Evolutionary conservation across 2,888 invertebrate genomes (phyloP).

Genomic region (Disparrhopalites patrizii): DNA sequence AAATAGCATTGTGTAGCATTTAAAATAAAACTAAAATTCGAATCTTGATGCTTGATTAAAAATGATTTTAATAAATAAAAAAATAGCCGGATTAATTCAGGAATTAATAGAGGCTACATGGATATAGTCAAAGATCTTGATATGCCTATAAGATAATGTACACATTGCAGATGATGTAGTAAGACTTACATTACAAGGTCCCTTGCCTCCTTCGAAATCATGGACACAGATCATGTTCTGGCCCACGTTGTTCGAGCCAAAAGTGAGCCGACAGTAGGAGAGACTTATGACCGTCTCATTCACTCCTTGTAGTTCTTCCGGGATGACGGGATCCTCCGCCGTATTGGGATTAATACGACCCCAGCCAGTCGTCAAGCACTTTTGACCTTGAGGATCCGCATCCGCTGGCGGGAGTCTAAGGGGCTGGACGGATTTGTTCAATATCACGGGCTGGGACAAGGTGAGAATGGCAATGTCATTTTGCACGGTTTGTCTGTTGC

Average conservation of each 20-base stretch:
- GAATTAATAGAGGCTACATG: no score
- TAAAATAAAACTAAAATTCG: background rate
- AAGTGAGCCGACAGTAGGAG: background rate
- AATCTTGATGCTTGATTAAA: no score
- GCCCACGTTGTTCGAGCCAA: background rate
- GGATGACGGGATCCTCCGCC: slow-evolving; percentile 10
- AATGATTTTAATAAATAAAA: background rate
- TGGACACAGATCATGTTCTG: slow-evolving; percentile 24
- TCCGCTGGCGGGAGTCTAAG: slow-evolving; percentile 20
- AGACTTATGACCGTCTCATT: slow-evolving; percentile 11
- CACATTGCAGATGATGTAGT: background rate
- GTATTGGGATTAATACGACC: slow-evolving; percentile 23
- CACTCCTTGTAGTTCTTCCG: slow-evolving; percentile 26
- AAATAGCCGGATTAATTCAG: background rate
- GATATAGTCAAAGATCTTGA: no score
- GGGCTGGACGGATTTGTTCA: slow-evolving; percentile 27
- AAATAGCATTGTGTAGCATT: background rate
- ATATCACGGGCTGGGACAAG: slow-evolving; percentile 16
- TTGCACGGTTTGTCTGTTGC: slow-evolving; percentile 1
- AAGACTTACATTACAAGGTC: slow-evolving; percentile 25
- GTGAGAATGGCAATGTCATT: slow-evolving; percentile 23
- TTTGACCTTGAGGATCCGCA: slow-evolving; percentile 16
- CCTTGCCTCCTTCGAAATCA: background rate
- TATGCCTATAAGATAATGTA: background rate
- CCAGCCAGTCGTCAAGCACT: slow-evolving; percentile 31